A percentile compares a stretch with the other conserved stretches of the same genome.
Conservation (phyloP, 2,113 vertebrate genomes). For the Eulacestoma nigropectus region DNA sequence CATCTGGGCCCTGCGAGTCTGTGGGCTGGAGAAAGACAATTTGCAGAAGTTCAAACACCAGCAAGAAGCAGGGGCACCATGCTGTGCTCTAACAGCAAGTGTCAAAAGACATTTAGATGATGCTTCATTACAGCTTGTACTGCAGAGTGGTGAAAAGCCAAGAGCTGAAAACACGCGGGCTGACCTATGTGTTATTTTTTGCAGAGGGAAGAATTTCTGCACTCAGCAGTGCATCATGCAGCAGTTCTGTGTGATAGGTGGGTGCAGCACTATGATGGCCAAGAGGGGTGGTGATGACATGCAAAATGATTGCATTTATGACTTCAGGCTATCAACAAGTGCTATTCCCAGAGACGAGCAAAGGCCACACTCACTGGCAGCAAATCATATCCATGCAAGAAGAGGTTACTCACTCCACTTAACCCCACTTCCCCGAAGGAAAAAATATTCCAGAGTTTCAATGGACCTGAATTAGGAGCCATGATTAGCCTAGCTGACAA, state of each 20-base stretch:
- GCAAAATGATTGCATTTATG: not conserved
- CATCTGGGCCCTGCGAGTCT: fast-evolving
- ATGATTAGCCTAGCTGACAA: not conserved
- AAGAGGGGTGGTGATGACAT: not conserved
- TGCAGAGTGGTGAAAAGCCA: not conserved
- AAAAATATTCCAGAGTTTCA: not conserved
- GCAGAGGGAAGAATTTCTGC: not conserved
- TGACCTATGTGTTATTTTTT: not conserved
- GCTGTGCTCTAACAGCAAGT: not conserved
- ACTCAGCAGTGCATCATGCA: not conserved
- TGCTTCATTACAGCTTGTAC: not conserved
- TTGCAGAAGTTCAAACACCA: not conserved
- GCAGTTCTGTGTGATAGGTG: not conserved
- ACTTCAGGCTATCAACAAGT: not conserved
- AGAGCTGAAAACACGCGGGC: not conserved
- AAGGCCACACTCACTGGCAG: fast-evolving
- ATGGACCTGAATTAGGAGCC: not conserved
- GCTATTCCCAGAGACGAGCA: not conserved
- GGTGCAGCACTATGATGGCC: not conserved
- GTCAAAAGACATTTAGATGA: not conserved
- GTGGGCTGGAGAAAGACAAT: not conserved
- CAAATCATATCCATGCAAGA: fast-evolving
- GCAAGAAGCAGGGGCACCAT: not conserved
- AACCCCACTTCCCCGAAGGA: not conserved
- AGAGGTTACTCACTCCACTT: not conserved